A percentile compares a stretch with the other conserved stretches of the same genome.
phyloP scores from a whole-genome alignment of 2,113 vertebrate species.

The Leucoraja erinaceus region DNA sequence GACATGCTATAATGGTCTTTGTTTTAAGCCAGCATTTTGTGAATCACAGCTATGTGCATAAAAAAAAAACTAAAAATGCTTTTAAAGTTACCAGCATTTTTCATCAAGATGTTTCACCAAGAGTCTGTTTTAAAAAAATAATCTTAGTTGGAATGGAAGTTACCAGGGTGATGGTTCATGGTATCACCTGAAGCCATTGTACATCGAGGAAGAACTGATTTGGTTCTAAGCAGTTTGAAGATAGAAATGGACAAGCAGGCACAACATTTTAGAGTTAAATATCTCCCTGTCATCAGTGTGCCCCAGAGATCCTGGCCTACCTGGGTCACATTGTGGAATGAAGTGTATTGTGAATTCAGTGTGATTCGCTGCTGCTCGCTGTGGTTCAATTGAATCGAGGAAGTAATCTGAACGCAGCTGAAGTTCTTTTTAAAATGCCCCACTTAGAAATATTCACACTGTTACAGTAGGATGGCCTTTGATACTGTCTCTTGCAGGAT shows the following conservation, averaged over 20 bases:
- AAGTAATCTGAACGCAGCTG: background rate
- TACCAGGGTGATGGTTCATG: background rate
- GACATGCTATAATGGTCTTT: background rate
- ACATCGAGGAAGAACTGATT: background rate
- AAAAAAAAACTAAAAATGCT: background rate
- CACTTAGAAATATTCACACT: background rate
- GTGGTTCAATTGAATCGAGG: background rate
- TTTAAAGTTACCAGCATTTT: background rate
- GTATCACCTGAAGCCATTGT: background rate
- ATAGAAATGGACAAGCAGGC: background rate
- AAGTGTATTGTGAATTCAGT: background rate
- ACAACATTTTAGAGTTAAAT: background rate
- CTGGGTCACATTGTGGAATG: background rate
- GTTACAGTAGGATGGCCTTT: conserved; percentile 46
- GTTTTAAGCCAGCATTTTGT: background rate
- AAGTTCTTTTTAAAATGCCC: background rate
- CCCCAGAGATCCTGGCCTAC: background rate
- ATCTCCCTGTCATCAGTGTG: background rate
- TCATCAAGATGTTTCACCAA: too few species aligned
- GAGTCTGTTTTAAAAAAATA: background rate
- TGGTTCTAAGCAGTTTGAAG: background rate
- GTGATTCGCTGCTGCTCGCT: background rate
- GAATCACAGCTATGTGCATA: background rate
- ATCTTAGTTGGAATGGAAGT: background rate
- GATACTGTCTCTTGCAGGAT: conserved; percentile 77